phyloP scores from a whole-genome alignment of 2,113 vertebrate genomes.

The Rallus limicola region DNA sequence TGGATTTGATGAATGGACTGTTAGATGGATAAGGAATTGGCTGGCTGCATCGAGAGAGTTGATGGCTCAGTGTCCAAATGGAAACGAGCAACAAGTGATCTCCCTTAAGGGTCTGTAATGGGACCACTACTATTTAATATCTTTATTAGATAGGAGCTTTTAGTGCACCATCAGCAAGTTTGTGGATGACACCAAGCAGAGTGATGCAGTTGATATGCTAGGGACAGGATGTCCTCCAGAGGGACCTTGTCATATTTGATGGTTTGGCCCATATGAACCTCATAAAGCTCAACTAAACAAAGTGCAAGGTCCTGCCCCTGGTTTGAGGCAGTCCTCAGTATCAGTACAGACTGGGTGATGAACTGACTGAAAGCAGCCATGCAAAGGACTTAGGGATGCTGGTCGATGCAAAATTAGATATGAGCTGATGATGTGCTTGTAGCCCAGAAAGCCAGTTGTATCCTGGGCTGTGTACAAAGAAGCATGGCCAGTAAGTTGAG shows the following conservation, averaged over 20 bases:
- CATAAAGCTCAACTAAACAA: neutral
- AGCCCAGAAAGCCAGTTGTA: neutral
- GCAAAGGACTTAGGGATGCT: neutral
- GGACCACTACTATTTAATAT: neutral
- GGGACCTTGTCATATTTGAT: neutral
- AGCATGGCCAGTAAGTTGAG: neutral
- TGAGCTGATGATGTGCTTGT: fast-evolving
- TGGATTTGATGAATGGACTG: neutral
- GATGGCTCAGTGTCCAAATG: neutral
- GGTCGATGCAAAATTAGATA: neutral
- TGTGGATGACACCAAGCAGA: neutral
- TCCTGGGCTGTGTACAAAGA: neutral
- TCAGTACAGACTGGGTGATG: neutral
- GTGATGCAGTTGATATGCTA: neutral
- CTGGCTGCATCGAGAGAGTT: neutral
- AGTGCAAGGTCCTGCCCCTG: neutral
- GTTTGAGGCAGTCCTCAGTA: neutral
- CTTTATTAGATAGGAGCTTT: neutral
- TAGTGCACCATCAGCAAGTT: neutral
- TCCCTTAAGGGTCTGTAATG: neutral
- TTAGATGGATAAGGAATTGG: neutral
- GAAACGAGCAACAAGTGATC: neutral
- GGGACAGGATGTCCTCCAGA: neutral
- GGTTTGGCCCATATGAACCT: neutral
- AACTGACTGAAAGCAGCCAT: neutral